Percentiles rank a stretch among this genome's conserved stretches.
Conservation (phyloP, 2,888 invertebrate genomes). For the Trypoxylon attenuatum region DNA sequence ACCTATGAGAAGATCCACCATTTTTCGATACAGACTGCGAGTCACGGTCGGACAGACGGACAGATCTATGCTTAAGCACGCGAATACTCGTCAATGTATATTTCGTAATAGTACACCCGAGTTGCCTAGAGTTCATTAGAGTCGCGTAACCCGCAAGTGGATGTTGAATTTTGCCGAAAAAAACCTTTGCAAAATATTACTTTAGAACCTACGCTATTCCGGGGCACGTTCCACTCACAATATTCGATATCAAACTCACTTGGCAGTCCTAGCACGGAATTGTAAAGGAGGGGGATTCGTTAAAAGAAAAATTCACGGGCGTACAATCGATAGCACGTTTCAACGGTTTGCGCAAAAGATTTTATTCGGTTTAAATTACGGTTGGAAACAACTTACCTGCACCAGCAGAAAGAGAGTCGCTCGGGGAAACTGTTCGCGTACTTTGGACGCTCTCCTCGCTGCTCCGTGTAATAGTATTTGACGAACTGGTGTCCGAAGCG, state of each 20-base stretch:
- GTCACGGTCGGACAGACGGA: slow-evolving; percentile 17
- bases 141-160: slow-evolving; percentile 37
- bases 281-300: not conserved
- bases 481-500: slow-evolving; percentile 47
- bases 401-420: slow-evolving; percentile 38
- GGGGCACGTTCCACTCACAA: not conserved
- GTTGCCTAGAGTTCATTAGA: slow-evolving; percentile 12
- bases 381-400: slow-evolving; percentile 45
- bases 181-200: slow-evolving; percentile 1
- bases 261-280: not conserved
- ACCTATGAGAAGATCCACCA: slow-evolving; percentile 45
- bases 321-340: slow-evolving; percentile 40
- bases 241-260: not conserved
- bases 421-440: slow-evolving; percentile 35
- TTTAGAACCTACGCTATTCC: not conserved
- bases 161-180: not conserved
- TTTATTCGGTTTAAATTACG: slow-evolving; percentile 1
- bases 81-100: slow-evolving; percentile 24
- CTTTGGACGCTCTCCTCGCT: slow-evolving; percentile 26
- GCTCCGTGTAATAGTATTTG: slow-evolving; percentile 35
- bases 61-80: slow-evolving; percentile 7
- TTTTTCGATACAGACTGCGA: slow-evolving; percentile 42
- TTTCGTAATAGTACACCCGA: slow-evolving; percentile 38
- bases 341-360: slow-evolving; percentile 10
- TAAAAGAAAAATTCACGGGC: slow-evolving; percentile 28